Percentiles rank a stretch among this genome's conserved stretches.
These are phyloP conservation scores for Heteronetta atricapilla DNA, from an alignment of 2,113 vertebrate species.

Conservation along the genomic window DNA sequence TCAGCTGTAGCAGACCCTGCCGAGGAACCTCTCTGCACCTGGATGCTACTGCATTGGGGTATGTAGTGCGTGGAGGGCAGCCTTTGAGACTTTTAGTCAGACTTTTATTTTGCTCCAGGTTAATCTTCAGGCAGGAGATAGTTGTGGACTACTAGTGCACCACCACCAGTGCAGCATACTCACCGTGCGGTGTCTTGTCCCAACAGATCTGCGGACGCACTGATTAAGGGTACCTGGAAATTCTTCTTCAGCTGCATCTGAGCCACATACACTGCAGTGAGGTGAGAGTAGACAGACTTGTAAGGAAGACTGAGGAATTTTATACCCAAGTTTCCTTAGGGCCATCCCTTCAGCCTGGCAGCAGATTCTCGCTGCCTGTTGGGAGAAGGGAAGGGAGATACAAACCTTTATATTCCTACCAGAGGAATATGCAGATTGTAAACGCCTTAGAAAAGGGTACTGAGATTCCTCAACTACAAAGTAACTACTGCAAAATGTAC, in stretches of 20 bases:
- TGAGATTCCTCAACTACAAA: not conserved
- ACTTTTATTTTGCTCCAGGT: not conserved
- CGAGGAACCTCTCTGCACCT: not conserved
- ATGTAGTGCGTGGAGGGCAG: not conserved
- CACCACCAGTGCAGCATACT: not conserved
- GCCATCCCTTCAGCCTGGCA: not conserved
- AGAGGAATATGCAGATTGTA: not conserved
- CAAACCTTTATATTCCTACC: not conserved
- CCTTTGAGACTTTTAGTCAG: not conserved
- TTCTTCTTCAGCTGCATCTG: not conserved
- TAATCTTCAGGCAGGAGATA: not conserved
- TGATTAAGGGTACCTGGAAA: not conserved
- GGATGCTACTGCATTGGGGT: not conserved
- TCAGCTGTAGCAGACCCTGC: not conserved
- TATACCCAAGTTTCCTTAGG: not conserved
- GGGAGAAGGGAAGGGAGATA: not conserved
- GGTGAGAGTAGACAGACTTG: not conserved
- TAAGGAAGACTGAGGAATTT: not conserved
- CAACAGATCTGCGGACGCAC: not conserved
- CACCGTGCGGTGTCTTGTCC: not conserved
- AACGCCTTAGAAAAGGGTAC: not conserved
- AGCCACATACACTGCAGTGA: not conserved
- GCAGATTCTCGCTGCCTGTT: not conserved
- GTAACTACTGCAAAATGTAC: not conserved
- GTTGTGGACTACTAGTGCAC: not conserved